Evolutionary conservation across 2,888 invertebrate genomes (phyloP).

Genomic region (Nomada lathburiana): DNA sequence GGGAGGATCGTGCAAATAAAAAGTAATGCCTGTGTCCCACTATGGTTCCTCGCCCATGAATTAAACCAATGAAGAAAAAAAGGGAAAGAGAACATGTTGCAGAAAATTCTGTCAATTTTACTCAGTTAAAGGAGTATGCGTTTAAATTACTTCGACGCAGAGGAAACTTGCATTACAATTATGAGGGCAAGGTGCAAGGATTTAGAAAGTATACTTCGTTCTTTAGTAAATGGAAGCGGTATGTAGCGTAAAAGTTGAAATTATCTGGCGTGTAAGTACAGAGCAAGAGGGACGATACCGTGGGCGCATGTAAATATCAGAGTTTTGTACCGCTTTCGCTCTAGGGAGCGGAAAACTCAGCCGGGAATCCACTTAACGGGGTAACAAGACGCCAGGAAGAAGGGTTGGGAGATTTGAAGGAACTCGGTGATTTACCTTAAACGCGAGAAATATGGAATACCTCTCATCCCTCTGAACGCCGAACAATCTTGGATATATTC

Average conservation of each 20-base stretch:
- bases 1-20: slow-evolving; percentile 26
- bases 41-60: not conserved
- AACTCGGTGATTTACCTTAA: not conserved
- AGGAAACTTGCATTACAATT: not conserved
- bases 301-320: slow-evolving; percentile 57
- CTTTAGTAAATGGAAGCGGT: not conserved
- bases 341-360: slow-evolving; percentile 41
- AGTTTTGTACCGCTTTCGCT: slow-evolving; percentile 36
- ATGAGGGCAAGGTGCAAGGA: not conserved
- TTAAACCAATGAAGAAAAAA: not conserved
- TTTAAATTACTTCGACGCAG: too few species aligned
- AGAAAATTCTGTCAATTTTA: not conserved
- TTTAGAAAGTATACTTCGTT: not conserved
- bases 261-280: slow-evolving; percentile 48
- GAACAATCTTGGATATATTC: not conserved
- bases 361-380: slow-evolving; percentile 41
- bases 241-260: slow-evolving; percentile 63
- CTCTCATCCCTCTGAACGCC: not conserved
- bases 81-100: not conserved
- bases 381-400: slow-evolving; percentile 22
- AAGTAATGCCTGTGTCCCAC: slow-evolving; percentile 2
- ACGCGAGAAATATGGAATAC: not conserved
- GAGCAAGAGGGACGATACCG: slow-evolving; percentile 53
- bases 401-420: not conserved
- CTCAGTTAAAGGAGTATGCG: too few species aligned